Evolutionary conservation across 2,113 vertebrate genomes (phyloP), one percentile per base, ranked within the genome.

Genomic region (Phyllopteryx taeniolatus): DNA sequence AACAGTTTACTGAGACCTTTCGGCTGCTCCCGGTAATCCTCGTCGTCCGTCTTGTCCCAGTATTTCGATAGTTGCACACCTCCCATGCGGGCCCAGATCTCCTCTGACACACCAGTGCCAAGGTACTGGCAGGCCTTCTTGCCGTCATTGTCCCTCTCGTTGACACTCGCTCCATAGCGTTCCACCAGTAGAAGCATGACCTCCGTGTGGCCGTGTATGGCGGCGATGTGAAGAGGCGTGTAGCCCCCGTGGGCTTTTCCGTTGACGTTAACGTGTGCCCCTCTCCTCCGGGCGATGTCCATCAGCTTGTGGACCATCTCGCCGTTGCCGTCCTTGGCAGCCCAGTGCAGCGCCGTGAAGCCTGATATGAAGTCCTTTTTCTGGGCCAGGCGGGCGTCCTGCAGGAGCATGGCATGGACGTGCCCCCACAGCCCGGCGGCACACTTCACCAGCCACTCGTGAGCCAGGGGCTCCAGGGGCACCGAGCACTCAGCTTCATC

Each of bases 261-360:
- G 35, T 99, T 94, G 74, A 99, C 80, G 3, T 98, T 83, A 2
- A 97, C 49, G 0, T 2, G 83, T 0, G 83, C 27, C 0, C 93
- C 93, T 1, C 83, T 87, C 10, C 89, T 93, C 77, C 83, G 81
- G 0, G 94, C 88, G 6, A 90, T 67, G 0, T 93, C 89, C 62
- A 98, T 88, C 72, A 99, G 86, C 47, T 92, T 94, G 5, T 86
- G 85, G 59, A 95, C 85, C 92, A 95, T 95, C 75, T 94, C 92
- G 0, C 86, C 74, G 87, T 94, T 94, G 66, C 95, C 96, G 0
- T 85, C 94, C 82, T 99, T 99, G 44, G 96, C 96, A 0, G 97
- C 96, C 98, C 98, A 99, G 82, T 99, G 98, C 44, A 99, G 89
- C 1, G 95, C 96, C 0, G 96, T 98, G 92, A 96, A 98, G 0